These are phyloP conservation scores for Apamea epomidion DNA, from an alignment of 2,888 invertebrate genomes.

Conservation along the genomic window DNA sequence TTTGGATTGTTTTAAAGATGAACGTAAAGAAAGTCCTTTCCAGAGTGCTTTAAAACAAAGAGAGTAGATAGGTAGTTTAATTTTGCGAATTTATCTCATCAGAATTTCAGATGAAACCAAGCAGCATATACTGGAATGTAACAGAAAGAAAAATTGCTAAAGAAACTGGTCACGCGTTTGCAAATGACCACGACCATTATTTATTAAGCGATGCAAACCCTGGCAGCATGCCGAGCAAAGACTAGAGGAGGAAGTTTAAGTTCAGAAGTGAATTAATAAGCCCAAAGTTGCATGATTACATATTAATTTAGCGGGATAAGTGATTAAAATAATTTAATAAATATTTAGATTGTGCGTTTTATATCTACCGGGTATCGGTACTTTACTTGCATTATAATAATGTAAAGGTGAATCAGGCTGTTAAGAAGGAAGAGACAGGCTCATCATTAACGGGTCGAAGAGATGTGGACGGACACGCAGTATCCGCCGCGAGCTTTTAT, in stretches of 20 bases:
- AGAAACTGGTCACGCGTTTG: constrained; percentile 35
- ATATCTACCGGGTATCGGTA: neutral
- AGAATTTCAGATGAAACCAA: neutral
- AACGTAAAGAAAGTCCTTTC: neutral
- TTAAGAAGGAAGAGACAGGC: constrained; percentile 53
- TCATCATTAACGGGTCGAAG: constrained; percentile 70
- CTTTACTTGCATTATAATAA: constrained; percentile 38
- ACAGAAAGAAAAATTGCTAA: constrained; percentile 18
- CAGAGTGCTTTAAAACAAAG: neutral
- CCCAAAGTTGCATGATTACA: neutral
- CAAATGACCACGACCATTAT: constrained; percentile 40
- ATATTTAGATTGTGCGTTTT: neutral
- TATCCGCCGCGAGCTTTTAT: constrained; percentile 87
- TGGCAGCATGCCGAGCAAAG: constrained; percentile 51
- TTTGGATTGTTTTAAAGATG: neutral
- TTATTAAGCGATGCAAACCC: constrained; percentile 30
- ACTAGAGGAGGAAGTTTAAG: constrained; percentile 20
- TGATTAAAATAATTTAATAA: neutral
- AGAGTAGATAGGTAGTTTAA: neutral
- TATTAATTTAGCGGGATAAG: constrained; percentile 4
- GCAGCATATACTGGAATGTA: neutral
- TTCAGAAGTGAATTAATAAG: constrained; percentile 37
- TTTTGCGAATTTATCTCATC: neutral
- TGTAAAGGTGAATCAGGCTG: constrained; percentile 42
- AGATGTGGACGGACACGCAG: constrained; percentile 77